Evolutionary conservation across 2,113 vertebrate genomes (phyloP), one percentile per base, ranked within the genome.

Genomic region (Galeopterus variegatus): DNA sequence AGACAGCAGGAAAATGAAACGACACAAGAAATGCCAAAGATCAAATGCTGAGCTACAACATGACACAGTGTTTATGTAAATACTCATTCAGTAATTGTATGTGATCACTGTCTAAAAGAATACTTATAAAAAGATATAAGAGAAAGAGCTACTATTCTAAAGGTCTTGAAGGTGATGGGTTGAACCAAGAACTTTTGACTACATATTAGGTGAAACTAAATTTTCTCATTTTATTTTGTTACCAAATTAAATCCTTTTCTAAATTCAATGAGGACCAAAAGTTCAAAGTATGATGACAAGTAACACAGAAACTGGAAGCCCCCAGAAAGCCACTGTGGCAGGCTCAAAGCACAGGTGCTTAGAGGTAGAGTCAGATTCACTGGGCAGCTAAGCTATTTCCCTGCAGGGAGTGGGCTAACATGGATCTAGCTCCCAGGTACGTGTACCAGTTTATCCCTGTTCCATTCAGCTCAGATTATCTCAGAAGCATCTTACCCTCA

Each of bases 271-370:
- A 90, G 41, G 67, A 73, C 19, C 85, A 24, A 72, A 77, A 26
- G 56, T 48, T 87, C 85, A n/a, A 76, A 87, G 60, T 18, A 9
- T 11, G 73, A 67, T 1, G 24, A 50, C n/a, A 67, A 58, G 1
- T 1, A 6, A 31, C 28, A 52, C 9, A 14, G 48, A 80, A 31
- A 45, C 36, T 52, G 60, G 81, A 7, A 62, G 31, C 11, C 3
- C 26, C 60, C 6, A 12, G 3, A 36, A 41, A 77, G 75, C 8
- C 7, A 41, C 31, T 2, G 4, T 8, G 3, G 14, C 69, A 33
- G 50, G 28, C 10, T 10, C 36, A 17, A 13, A 0, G 17, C 8
- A 11, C 4, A 26, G 67, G 1, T 0, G 15, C 8, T 36, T 15
- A 11, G 56, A 41, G 73, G 36, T 1, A 9, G 24, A 73, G 54